Evolutionary conservation across 2,888 invertebrate species (phyloP), one percentile per base, ranked within the genome.

Genomic region (Priocnemis perturbator): DNA sequence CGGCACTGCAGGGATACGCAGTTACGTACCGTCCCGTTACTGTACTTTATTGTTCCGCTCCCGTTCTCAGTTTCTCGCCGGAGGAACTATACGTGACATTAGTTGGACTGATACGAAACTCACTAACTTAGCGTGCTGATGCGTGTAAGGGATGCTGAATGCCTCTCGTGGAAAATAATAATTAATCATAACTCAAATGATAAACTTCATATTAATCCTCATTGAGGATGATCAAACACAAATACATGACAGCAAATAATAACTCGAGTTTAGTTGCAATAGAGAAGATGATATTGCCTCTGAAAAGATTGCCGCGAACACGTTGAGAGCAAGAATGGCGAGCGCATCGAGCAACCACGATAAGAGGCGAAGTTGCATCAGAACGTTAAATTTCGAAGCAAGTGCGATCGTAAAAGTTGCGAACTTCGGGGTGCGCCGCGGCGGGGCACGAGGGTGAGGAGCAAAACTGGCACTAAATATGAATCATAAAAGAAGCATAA

Each of bases 401-500:
- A 81, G 77, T 65, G 71, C 67, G 80, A 81, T 80, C 81, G 75
- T 81, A 81, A 81, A 81, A 77, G 81, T 79, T 74, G 73, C 74
- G 63, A 79, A 79, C 67, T 81, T 71, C 60, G 60, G 65, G 74
- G 64, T 66, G 9, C 37, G 26, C 57, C 11, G 44, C 17, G 19
- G 15, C 57, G 57, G 19, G 57, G 37, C 23, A 45, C 21, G 59
- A 45, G 17, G 19, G 57, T 37, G 21, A 60, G 61, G 67, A 47
- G 60, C 60, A 66, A 73, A 73, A 75, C 78, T 64, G 76, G 50
- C 65, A 76, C 79, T 85, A 84, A 84, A 85, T 85, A 85, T 84
- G 83, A 85, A 84, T 84, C 85, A 81, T 82, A 84, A 84, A 83
- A 84, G 81, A 81, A 77, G 80, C 81, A 78, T 85, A 84, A 83